Evolutionary conservation across 35 echinoderm and acorn worm species (phyloP).

Genomic region (Stichopus chloronotus): DNA sequence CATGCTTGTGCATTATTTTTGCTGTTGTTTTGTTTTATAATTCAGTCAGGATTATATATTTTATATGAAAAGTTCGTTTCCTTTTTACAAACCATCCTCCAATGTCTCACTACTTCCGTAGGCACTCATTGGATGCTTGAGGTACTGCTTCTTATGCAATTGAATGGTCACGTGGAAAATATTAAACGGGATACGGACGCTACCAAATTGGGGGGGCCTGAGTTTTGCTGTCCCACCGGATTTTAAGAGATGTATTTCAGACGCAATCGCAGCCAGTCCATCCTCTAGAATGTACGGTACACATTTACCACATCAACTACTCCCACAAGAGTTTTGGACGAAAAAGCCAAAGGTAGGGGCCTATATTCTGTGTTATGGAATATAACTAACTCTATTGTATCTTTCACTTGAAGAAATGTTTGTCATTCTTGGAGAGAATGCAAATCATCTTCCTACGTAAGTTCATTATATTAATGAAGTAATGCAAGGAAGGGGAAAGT

Average conservation of each 20-base stretch:
- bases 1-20: too few species aligned
- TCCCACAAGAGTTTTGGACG: conserved; percentile 5
- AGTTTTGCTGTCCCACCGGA: background rate
- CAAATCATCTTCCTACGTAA: too few species aligned
- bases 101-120: background rate
- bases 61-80: too few species aligned
- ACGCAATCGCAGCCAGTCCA: background rate
- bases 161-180: conserved; percentile 18
- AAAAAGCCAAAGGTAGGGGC: conserved; percentile 28
- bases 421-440: too few species aligned
- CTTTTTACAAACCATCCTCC: too few species aligned
- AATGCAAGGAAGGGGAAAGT: too few species aligned
- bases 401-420: too few species aligned
- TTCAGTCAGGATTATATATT: too few species aligned
- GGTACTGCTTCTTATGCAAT: background rate
- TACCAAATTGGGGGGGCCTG: background rate
- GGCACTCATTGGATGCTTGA: conserved; percentile 21
- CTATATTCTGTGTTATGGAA: background rate
- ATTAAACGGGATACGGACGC: background rate
- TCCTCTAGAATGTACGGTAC: conserved; percentile 4
- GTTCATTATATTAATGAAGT: too few species aligned
- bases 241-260: background rate
- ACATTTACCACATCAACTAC: background rate
- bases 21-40: too few species aligned
- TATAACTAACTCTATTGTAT: too few species aligned